phyloP scores from a whole-genome alignment of 2,113 vertebrate species.

The Platichthys stellatus region DNA sequence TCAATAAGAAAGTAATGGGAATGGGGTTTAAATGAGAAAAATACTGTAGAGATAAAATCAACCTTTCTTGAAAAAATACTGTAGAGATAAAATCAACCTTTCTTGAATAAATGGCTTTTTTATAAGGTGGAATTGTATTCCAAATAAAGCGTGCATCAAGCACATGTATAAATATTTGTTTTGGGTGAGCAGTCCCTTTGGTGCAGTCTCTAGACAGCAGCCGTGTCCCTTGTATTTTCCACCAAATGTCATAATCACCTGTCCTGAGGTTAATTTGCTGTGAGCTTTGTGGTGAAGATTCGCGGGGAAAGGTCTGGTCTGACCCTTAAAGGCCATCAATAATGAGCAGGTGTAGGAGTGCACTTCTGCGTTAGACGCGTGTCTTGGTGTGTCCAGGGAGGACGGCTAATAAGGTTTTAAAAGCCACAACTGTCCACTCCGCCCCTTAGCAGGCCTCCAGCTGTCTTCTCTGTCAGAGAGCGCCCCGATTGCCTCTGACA shows the following conservation, averaged over 20 bases:
- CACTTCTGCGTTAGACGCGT: slow-evolving; percentile 74
- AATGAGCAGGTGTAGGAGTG: slow-evolving; percentile 84
- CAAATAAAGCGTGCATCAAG: neutral
- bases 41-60: neutral
- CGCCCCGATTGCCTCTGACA: slow-evolving; percentile 84
- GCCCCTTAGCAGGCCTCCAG: slow-evolving; percentile 79
- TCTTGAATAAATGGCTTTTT: neutral
- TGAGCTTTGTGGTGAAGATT: slow-evolving; percentile 75
- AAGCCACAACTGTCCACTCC: slow-evolving; percentile 86
- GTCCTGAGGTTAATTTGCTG: slow-evolving; percentile 74
- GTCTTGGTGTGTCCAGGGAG: slow-evolving; percentile 79
- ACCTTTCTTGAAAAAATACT: neutral
- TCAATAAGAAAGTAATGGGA: neutral
- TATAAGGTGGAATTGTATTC: neutral
- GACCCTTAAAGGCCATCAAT: slow-evolving; percentile 81
- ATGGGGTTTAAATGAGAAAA: neutral
- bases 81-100: neutral
- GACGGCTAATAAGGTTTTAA: slow-evolving; percentile 86
- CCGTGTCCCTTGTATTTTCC: slow-evolving; percentile 30
- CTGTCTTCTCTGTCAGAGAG: slow-evolving; percentile 78
- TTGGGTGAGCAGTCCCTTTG: slow-evolving; percentile 11
- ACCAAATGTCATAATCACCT: slow-evolving; percentile 65
- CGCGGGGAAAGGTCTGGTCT: slow-evolving; percentile 57
- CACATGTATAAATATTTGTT: slow-evolving; percentile 36
- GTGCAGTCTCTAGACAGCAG: slow-evolving; percentile 33